Base-by-base conservation (phyloP, 2,888 invertebrate genomes). In the Netelia virgata region DNA sequence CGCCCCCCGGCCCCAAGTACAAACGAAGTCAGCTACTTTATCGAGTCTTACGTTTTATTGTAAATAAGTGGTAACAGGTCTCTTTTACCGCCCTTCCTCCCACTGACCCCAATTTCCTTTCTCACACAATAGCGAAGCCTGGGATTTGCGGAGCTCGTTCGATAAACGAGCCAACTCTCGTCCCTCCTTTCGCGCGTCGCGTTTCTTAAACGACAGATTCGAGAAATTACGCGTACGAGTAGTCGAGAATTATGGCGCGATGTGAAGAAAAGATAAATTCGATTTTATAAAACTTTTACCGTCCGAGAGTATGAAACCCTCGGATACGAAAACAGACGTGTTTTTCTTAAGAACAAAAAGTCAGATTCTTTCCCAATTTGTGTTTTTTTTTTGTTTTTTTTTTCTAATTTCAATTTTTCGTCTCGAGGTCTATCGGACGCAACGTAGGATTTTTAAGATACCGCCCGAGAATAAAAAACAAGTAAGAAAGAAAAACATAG, bases 1-100 rank as follows among this genome's bases (percentile, higher is more conserved):
- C 89, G 92, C 92, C 93, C 84, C 82, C 93, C 91, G 92, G 90
- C 92, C 92, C 92, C 92, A 93, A 93, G 93, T 93, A 93, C 93
- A 93, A 93, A 93, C 91, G 89, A 92, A 93, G 92, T 93, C 93
- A 93, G 90, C 92, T 92, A 91, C 89, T 91, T 88, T 90, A 90
- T 92, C 91, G 92, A 92, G 91, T 92, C 92, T 92, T 91, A 89
- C 89, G 89, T 89, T 88, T 80, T 78, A 83, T 87, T 91, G 91
- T 92, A 92, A 88, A 92, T 91, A 92, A 77, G 78, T 70, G 79
- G 78, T 74, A 76, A 76, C 84, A 76, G 72, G 84, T 84, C 81
- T 77, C 77, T 77, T n/a, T 28, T 28, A 28, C 28, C 28, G 28
- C 28, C 28, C 28, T 28, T 28, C 68, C 72, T 69, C 63, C 75